Conservation (phyloP, 2,113 vertebrate genomes). For the Diglossa brunneiventris region DNA sequence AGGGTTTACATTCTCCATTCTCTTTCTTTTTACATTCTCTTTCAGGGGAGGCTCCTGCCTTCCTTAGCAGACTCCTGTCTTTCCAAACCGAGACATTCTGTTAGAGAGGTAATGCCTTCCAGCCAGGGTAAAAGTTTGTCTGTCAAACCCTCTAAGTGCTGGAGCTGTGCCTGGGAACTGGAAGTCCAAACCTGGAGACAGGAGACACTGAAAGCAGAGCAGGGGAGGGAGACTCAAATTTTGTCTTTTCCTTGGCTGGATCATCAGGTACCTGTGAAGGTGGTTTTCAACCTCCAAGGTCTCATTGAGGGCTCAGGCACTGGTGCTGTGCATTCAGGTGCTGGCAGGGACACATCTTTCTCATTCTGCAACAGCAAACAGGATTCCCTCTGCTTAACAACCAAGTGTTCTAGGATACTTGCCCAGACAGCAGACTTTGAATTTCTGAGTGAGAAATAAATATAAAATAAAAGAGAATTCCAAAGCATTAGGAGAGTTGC, state of each 20-base stretch:
- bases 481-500: neutral
- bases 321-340: rapidly evolving
- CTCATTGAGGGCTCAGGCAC: neutral
- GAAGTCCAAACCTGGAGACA: neutral
- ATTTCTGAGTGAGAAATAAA: neutral
- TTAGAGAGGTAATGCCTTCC: neutral
- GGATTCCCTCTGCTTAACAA: neutral
- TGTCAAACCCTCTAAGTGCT: neutral
- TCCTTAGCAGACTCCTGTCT: too few relatives aligned
- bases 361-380: neutral
- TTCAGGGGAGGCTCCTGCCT: too few relatives aligned
- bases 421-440: neutral
- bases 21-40: too few relatives aligned
- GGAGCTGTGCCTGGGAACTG: neutral
- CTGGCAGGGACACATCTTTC: neutral
- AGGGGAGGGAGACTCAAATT: neutral
- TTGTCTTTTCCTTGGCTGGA: neutral
- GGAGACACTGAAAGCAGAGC: neutral
- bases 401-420: neutral
- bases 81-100: too few relatives aligned
- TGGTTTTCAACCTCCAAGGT: neutral
- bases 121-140: neutral
- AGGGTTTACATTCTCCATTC: too few relatives aligned
- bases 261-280: neutral
- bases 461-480: neutral